Percentiles rank a stretch among this genome's conserved stretches.
These are phyloP conservation scores for Microhierax caerulescens DNA, from an alignment of 2,797 vertebrate genomes.

Conservation along the genomic window DNA sequence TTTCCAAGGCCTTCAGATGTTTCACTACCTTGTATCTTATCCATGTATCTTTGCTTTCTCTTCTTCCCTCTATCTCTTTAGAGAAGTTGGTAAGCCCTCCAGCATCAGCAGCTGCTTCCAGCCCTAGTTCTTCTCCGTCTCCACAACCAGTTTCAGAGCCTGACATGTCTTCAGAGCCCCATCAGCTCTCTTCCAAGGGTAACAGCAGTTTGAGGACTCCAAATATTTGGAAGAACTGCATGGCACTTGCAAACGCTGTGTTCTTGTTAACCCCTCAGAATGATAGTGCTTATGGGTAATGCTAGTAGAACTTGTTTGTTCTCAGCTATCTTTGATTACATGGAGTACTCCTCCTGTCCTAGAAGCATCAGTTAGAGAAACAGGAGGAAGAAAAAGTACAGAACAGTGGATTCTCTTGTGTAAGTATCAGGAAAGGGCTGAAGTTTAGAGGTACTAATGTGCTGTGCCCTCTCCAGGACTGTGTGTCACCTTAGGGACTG, in stretches of 20 bases:
- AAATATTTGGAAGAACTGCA: conserved; percentile 74
- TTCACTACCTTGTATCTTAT: conserved; percentile 65
- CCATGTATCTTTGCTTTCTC: conserved; percentile 72
- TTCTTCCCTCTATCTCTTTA: conserved; percentile 72
- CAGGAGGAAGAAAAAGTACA: conserved; percentile 27
- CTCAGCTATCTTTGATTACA: not conserved
- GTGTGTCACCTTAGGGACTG: not conserved
- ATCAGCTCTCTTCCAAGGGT: conserved; percentile 84
- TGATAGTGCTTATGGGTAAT: conserved; percentile 46
- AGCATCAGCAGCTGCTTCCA: conserved; percentile 84
- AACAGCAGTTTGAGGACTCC: conserved; percentile 78
- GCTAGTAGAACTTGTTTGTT: conserved; percentile 31
- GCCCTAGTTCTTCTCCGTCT: conserved; percentile 84
- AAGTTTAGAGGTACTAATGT: not conserved
- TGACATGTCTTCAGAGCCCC: conserved; percentile 82
- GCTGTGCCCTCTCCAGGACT: not conserved
- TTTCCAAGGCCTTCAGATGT: conserved; percentile 54
- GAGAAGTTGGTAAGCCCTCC: conserved; percentile 85
- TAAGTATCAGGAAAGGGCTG: conserved; percentile 31
- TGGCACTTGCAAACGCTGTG: conserved; percentile 67
- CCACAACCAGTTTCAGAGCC: conserved; percentile 83
- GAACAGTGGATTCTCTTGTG: not conserved
- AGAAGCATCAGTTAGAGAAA: conserved; percentile 35
- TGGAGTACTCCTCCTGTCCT: conserved; percentile 32
- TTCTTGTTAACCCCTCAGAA: conserved; percentile 56